Base-by-base conservation (phyloP, 2,113 vertebrate genomes). In the Collichthys lucidus region DNA sequence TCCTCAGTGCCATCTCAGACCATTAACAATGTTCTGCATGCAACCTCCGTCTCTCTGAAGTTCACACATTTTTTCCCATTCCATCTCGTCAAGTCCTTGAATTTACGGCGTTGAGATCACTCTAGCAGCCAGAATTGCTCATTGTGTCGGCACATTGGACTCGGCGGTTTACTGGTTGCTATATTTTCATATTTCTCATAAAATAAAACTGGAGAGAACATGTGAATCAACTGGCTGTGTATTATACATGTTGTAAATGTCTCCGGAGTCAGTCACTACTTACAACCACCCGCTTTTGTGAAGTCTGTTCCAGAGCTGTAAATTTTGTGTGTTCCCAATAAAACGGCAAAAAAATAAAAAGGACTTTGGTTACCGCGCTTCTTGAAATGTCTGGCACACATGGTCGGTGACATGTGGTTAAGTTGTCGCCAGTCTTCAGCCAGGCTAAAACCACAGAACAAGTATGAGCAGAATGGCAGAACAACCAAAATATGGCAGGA, bases 341-440 rank as follows among this genome's bases (percentile, higher is more conserved):
- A 63, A 72, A 68, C 44, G 47, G 47, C 16, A 10, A 44, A 52
- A 62, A 57, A 40, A 22, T 75, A 16, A 44, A 31, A 35, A 15
- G 7, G 11, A 24, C 4, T 79, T 35, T n/a, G 35, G 24, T 76
- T 55, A 62, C 53, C 46, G 70, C 66, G 52, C 29, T 82, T 76
- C 57, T 77, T 87, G 56, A 82, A 73, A 67, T 74, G 35, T 65
- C 42, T 73, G 61, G 67, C 79, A 75, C 67, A 84, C 46, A 69
- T 68, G 62, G 59, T 55, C 53, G 35, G 40, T 59, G 67, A 73
- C 59, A 59, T 68, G 62, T 53, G 66, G 76, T 82, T 59, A 65
- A 68, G 35, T 73, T 72, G 74, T 74, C 56, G 57, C 66, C 24
- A 11, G 61, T 73, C 55, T 67, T 22, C 74, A 70, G 66, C 70